Conservation (phyloP, 2,113 vertebrate genomes). For the Papio anubis region DNA sequence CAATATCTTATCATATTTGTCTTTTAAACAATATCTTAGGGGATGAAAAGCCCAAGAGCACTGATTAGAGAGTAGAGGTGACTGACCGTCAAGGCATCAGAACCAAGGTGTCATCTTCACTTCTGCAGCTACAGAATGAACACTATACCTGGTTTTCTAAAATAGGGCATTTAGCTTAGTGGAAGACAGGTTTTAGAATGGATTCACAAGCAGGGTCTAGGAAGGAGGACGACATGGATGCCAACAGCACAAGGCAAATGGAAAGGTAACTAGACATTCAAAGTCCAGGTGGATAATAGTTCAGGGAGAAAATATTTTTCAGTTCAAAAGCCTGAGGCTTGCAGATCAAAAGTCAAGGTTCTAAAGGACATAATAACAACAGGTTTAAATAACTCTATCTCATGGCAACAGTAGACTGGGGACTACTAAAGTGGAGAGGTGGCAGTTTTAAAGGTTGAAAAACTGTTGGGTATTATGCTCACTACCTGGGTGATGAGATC, state of each 20-base stretch:
- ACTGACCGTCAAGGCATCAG: background rate
- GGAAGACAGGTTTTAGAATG: background rate
- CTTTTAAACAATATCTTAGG: background rate
- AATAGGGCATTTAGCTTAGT: background rate
- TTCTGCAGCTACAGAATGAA: background rate
- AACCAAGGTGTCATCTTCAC: background rate
- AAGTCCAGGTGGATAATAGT: background rate
- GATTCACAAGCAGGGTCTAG: background rate
- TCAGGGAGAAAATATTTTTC: background rate
- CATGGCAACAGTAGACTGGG: too few relatives aligned
- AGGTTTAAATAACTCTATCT: background rate
- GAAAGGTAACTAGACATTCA: background rate
- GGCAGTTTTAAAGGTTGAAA: too few relatives aligned
- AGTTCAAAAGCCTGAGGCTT: background rate
- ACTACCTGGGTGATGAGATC: too few relatives aligned
- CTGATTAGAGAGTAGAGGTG: background rate
- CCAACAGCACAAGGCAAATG: background rate
- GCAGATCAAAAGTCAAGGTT: background rate
- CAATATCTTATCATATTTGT: background rate
- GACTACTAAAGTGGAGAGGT: too few relatives aligned
- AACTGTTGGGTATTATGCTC: too few relatives aligned
- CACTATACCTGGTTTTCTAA: background rate
- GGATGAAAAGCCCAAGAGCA: background rate
- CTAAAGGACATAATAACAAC: background rate
- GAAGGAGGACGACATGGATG: background rate